Evolutionary conservation across 1,140 invertebrate species (phyloP).

Genomic region (Drosophila eugracilis): DNA sequence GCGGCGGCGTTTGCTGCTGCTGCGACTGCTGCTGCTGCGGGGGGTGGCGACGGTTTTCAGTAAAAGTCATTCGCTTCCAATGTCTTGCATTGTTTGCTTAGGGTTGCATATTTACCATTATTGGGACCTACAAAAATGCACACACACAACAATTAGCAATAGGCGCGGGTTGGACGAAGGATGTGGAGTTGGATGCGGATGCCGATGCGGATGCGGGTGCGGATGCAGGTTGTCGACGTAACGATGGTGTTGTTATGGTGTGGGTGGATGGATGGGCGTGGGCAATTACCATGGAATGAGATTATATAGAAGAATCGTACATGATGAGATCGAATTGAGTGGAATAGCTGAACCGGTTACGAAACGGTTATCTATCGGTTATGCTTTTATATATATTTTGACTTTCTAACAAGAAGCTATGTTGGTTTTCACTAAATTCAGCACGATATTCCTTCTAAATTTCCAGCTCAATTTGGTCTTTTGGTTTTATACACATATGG

Average conservation of each 20-base stretch:
- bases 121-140: constrained; percentile 86
- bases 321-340: constrained; percentile 41
- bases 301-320: constrained; percentile 23
- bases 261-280: constrained; percentile 36
- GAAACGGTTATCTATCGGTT: not conserved
- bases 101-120: constrained; percentile 94
- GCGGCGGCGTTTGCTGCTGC: constrained; percentile 61
- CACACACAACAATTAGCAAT: constrained; percentile 70
- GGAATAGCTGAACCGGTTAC: not conserved
- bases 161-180: constrained; percentile 72
- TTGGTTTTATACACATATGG: constrained; percentile 11
- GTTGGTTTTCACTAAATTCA: not conserved
- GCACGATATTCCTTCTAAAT: not conserved
- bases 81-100: constrained; percentile 97
- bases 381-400: too few species aligned
- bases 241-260: constrained; percentile 19
- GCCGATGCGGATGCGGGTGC: constrained; percentile 19
- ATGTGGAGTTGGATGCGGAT: constrained; percentile 55
- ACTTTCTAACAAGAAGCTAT: too few species aligned
- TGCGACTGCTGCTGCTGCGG: constrained; percentile 68
- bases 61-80: constrained; percentile 97
- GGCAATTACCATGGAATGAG: constrained; percentile 36
- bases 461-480: constrained; percentile 27
- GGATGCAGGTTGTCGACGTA: constrained; percentile 24
- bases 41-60: constrained; percentile 91